Evolutionary conservation across 2,113 vertebrate genomes (phyloP).

Genomic region (Poecile atricapillus): DNA sequence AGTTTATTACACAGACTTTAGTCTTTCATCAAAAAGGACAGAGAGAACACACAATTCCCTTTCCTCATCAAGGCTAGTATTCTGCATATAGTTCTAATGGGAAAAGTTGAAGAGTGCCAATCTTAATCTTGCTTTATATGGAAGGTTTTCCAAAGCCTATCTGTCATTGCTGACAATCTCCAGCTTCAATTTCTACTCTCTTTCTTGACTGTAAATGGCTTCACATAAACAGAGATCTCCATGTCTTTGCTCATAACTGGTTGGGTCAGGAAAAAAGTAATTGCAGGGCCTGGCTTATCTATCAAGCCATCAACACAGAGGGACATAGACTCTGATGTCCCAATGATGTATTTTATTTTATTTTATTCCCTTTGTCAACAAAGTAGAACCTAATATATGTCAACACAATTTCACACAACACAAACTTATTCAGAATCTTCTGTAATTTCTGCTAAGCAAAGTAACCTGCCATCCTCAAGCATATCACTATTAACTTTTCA

Average conservation of each 20-base stretch:
- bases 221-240: background rate
- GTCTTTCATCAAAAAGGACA: background rate
- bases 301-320: background rate
- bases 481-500: background rate
- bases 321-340: background rate
- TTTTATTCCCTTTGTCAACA: background rate
- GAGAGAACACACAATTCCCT: background rate
- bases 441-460: background rate
- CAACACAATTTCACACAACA: background rate
- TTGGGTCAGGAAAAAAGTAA: background rate
- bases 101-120: background rate
- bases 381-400: background rate
- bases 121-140: constrained; percentile 6
- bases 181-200: background rate
- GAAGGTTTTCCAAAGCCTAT: background rate
- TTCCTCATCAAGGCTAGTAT: background rate
- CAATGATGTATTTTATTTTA: background rate
- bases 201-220: background rate
- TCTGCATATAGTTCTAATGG: background rate
- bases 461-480: background rate
- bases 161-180: background rate
- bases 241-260: background rate
- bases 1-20: background rate
- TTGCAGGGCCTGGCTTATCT: background rate
- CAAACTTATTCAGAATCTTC: background rate